phyloP scores from a whole-genome alignment of 2,113 vertebrate genomes.

The Chlorodrepanis virens region DNA sequence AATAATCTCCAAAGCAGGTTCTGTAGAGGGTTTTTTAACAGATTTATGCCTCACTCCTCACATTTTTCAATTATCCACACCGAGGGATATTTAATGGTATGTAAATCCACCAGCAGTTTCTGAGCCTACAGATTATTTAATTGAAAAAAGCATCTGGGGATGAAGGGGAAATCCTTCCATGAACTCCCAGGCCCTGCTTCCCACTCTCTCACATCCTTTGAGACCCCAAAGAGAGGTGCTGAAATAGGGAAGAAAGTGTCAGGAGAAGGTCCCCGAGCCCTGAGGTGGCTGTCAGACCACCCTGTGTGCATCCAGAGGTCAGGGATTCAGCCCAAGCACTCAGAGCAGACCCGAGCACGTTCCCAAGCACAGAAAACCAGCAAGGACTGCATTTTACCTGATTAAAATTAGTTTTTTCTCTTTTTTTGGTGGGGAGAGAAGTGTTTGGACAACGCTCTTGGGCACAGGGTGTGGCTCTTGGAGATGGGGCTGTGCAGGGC shows the following conservation, averaged over 20 bases:
- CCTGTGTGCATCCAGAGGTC: background rate
- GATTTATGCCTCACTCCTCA: background rate
- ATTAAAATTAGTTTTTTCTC: rapidly evolving
- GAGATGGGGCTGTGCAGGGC: background rate
- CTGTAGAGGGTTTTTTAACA: background rate
- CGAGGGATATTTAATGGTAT: background rate
- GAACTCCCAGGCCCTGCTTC: background rate
- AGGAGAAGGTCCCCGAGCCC: background rate
- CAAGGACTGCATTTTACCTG: background rate
- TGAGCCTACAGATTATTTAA: background rate
- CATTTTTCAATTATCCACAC: background rate
- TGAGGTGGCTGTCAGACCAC: background rate
- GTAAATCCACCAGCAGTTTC: background rate
- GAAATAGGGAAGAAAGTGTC: background rate
- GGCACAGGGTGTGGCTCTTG: background rate
- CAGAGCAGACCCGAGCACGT: background rate
- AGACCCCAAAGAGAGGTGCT: background rate
- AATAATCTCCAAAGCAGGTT: background rate
- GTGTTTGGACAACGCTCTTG: rapidly evolving
- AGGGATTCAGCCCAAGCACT: background rate
- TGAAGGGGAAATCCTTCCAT: background rate
- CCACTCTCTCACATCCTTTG: background rate
- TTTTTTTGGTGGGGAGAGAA: rapidly evolving
- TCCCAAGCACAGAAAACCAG: background rate
- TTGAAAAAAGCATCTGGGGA: background rate